phyloP scores from a whole-genome alignment of 2,113 vertebrate species.

The Isichthys henryi region DNA sequence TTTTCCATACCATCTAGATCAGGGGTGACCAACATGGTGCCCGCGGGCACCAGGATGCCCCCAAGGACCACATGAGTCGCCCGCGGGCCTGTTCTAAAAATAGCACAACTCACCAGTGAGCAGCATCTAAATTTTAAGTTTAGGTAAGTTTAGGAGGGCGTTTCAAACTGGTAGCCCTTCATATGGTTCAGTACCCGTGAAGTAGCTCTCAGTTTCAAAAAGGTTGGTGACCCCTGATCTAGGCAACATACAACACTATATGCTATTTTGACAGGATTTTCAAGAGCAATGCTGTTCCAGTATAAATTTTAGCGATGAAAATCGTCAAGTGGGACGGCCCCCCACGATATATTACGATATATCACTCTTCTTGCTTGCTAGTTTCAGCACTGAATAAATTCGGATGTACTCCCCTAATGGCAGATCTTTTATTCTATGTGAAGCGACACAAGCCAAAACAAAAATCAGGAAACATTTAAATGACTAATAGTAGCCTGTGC shows the following conservation, averaged over 20 bases:
- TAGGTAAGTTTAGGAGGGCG: no score
- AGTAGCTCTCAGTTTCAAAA: no score
- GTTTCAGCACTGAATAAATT: background rate
- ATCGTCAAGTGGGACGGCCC: background rate
- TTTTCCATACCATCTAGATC: no score
- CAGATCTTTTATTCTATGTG: background rate
- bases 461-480: background rate
- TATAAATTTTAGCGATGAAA: background rate
- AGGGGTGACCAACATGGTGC: no score
- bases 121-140: no score
- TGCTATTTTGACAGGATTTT: background rate
- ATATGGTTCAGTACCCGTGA: no score
- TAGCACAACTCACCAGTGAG: no score
- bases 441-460: background rate
- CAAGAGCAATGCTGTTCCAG: background rate
- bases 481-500: background rate
- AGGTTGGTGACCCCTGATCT: background rate
- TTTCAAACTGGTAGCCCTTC: no score
- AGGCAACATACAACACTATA: background rate
- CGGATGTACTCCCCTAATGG: background rate
- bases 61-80: no score
- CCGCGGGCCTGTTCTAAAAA: no score
- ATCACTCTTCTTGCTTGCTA: background rate
- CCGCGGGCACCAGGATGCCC: no score
- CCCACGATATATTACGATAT: background rate